Evolutionary conservation across 2,888 invertebrate genomes (phyloP).

Genomic region (Tipula vernalis): DNA sequence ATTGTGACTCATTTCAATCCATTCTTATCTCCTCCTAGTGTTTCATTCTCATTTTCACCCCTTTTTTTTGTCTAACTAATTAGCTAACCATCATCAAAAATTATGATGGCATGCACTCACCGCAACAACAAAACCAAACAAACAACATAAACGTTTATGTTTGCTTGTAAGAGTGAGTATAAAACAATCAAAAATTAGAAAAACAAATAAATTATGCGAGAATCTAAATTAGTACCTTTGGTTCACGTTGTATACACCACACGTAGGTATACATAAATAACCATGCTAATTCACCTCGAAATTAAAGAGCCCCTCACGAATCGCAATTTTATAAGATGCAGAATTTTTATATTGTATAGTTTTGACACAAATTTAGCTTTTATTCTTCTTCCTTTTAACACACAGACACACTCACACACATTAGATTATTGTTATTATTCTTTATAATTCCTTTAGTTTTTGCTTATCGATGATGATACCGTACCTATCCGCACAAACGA

Average conservation of each 20-base stretch:
- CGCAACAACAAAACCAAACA: background rate
- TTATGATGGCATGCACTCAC: background rate
- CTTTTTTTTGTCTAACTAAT: background rate
- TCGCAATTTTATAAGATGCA: background rate
- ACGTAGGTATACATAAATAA: background rate
- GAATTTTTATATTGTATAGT: background rate
- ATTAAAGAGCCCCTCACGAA: background rate
- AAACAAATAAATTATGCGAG: background rate
- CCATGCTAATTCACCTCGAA: background rate
- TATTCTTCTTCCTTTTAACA: background rate
- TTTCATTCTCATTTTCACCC: background rate
- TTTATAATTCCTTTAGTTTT: background rate
- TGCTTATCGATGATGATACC: slow-evolving; percentile 5
- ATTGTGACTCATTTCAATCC: background rate
- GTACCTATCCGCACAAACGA: background rate
- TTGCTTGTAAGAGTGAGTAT: background rate
- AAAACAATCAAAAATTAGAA: background rate
- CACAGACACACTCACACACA: background rate
- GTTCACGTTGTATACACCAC: background rate
- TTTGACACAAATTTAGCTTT: background rate
- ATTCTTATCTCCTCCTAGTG: background rate
- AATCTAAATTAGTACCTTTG: background rate
- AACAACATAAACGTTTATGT: background rate
- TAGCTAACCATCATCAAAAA: background rate
- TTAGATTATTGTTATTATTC: slow-evolving; percentile 5